Conservation (phyloP, 2,888 invertebrate genomes). For the Dasysyrphus tricinctus region DNA sequence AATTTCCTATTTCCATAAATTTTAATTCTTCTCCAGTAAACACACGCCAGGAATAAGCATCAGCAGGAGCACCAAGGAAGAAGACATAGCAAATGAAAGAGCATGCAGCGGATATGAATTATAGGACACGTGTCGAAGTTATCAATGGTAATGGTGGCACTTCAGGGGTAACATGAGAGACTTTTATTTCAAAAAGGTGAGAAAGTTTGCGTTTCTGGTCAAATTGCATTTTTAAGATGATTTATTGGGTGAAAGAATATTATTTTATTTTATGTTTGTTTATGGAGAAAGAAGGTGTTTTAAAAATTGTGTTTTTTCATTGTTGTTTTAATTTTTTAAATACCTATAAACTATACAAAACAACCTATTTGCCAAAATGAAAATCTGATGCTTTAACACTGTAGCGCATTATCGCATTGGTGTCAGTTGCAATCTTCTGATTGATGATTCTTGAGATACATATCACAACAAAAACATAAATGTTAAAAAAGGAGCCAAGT, state of each 20-base stretch:
- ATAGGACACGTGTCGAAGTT: constrained; percentile 65
- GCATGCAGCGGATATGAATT: constrained; percentile 56
- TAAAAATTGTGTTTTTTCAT: background rate
- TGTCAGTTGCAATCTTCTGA: too few species aligned
- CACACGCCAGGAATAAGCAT: constrained; percentile 29
- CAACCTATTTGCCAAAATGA: too few species aligned
- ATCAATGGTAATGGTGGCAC: constrained; percentile 36
- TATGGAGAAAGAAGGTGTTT: background rate
- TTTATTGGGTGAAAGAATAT: background rate
- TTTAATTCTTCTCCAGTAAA: constrained; percentile 48
- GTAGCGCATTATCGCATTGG: too few species aligned
- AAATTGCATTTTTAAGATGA: constrained; percentile 9
- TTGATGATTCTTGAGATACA: too few species aligned
- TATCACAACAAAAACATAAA: too few species aligned
- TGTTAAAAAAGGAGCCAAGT: too few species aligned
- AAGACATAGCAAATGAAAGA: constrained; percentile 4
- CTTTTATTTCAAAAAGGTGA: constrained; percentile 55
- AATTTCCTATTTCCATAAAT: constrained; percentile 72
- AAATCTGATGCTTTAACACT: too few species aligned
- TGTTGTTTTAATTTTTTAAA: too few species aligned
- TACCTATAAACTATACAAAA: too few species aligned
- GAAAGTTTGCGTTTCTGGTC: constrained; percentile 21
- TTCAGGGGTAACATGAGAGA: constrained; percentile 38
- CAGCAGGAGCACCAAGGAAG: constrained; percentile 16
- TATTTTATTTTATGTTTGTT: background rate